These are phyloP conservation scores for Gavia stellata DNA, from an alignment of 2,113 vertebrate species.

Conservation along the genomic window DNA sequence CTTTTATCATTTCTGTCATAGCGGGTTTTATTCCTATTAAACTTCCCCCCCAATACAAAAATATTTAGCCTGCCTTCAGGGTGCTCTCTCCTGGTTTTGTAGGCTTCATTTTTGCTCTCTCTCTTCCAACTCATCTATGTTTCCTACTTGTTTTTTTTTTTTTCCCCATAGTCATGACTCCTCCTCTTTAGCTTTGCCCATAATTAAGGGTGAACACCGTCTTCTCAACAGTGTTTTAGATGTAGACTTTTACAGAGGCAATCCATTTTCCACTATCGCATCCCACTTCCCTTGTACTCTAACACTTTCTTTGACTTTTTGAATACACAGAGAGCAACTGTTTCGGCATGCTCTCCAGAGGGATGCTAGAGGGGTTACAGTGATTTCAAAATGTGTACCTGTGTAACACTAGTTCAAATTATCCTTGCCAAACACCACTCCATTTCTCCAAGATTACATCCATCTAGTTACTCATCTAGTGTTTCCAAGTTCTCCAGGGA, in stretches of 20 bases:
- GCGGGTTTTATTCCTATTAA: not conserved
- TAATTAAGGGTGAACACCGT: not conserved
- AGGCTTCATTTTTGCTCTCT: not conserved
- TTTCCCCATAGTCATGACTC: not conserved
- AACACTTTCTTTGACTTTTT: not conserved
- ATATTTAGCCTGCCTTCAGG: not conserved
- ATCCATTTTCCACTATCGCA: not conserved
- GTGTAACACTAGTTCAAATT: not conserved
- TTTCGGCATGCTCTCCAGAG: not conserved
- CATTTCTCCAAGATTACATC: not conserved
- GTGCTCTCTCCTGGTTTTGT: not conserved
- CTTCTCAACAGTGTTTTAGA: not conserved
- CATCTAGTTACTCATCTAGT: not conserved
- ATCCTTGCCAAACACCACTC: not conserved
- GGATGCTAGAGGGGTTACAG: not conserved
- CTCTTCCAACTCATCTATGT: not conserved
- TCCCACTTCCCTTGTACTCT: fast-evolving
- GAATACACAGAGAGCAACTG: not conserved
- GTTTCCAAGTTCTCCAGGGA: not conserved
- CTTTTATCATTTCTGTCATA: not conserved
- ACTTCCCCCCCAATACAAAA: not conserved
- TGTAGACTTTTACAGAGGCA: not conserved
- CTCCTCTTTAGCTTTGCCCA: not conserved
- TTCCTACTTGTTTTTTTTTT: not conserved
- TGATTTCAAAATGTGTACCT: not conserved